Conservation (phyloP, 2,797 vertebrate genomes). For the Pteronotus mesoamericanus region DNA sequence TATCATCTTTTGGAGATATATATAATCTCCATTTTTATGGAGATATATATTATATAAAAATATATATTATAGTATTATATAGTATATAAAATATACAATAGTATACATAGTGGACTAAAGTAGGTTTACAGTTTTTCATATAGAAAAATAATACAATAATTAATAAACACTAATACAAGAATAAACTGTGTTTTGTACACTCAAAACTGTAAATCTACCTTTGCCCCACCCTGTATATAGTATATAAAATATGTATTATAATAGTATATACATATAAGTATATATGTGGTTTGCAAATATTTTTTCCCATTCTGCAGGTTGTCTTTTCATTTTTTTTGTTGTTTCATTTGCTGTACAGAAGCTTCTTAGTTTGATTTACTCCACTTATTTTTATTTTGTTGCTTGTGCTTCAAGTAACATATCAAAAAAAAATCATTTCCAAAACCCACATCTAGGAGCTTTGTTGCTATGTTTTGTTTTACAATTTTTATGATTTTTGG, state of each 20-base stretch:
- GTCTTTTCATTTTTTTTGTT: neutral
- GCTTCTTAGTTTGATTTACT: neutral
- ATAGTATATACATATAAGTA: neutral
- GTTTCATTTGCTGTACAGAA: neutral
- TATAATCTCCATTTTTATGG: neutral
- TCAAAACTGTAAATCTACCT: no score
- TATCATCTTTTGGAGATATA: neutral
- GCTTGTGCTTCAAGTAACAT: neutral
- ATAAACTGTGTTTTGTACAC: no score
- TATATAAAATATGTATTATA: no score
- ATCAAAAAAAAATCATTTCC: neutral
- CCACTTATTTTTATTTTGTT: neutral
- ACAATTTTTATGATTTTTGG: neutral
- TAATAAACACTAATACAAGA: no score
- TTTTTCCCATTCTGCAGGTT: neutral
- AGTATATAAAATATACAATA: neutral
- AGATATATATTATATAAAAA: neutral
- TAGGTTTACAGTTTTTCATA: no score
- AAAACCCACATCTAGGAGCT: neutral
- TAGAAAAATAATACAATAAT: no score
- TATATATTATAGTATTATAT: neutral
- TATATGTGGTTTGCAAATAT: neutral
- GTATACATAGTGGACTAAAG: neutral
- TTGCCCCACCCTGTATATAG: no score
- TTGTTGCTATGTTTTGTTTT: neutral